These are phyloP conservation scores for Phalacrocorax pelagicus DNA, from an alignment of 2,113 vertebrate genomes.

Conservation along the genomic window DNA sequence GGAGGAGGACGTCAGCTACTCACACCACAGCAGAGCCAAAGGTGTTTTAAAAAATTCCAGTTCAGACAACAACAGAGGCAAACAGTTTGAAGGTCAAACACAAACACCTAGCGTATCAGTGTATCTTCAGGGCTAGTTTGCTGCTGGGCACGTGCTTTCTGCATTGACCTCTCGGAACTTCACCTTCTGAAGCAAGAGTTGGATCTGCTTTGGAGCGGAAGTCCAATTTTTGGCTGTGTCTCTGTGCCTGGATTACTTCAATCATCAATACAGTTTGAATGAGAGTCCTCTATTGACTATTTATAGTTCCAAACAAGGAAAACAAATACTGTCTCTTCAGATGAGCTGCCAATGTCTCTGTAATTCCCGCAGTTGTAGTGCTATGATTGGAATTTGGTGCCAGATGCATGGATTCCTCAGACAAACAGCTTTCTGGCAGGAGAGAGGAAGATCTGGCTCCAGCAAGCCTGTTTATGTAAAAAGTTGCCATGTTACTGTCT, in stretches of 20 bases:
- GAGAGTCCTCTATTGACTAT: slow-evolving; percentile 51
- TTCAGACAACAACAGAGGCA: not conserved
- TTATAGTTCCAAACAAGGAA: slow-evolving; percentile 49
- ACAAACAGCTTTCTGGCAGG: slow-evolving; percentile 61
- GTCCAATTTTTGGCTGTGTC: not conserved
- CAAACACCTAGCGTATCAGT: rapidly evolving
- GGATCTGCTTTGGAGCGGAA: not conserved
- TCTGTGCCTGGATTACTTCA: slow-evolving; percentile 1
- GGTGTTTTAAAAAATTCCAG: not conserved
- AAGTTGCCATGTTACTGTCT: slow-evolving; percentile 5
- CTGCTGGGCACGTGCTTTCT: not conserved
- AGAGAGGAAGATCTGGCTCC: slow-evolving; percentile 24
- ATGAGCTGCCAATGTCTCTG: slow-evolving; percentile 49
- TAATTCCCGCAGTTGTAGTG: not conserved
- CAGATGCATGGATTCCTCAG: slow-evolving; percentile 61
- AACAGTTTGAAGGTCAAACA: not conserved
- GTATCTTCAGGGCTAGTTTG: not conserved
- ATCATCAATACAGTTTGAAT: slow-evolving; percentile 13
- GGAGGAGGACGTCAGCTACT: not conserved
- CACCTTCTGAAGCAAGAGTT: not conserved
- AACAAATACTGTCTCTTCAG: slow-evolving; percentile 63
- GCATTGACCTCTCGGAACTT: not conserved
- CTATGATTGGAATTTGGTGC: slow-evolving; percentile 44
- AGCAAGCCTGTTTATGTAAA: not conserved
- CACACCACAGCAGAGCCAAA: not conserved